Conservation (phyloP, 1,140 invertebrate genomes). For the Cheumatopsyche charites region DNA sequence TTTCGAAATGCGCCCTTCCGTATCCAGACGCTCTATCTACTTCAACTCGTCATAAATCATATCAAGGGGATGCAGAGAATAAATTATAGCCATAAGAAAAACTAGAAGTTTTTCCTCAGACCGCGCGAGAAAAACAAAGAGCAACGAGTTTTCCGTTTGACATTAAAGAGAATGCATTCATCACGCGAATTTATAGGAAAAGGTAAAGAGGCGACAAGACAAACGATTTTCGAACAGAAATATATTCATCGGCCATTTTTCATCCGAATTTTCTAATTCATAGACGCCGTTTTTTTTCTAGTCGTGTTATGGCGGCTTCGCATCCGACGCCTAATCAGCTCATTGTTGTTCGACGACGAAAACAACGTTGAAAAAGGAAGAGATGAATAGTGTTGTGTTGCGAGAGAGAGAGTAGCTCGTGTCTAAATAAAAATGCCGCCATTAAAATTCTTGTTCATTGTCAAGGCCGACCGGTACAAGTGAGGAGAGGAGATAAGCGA, state of each 20-base stretch:
- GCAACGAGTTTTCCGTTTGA: slow-evolving; percentile 16
- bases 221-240: neutral
- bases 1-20: neutral
- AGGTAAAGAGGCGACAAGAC: slow-evolving; percentile 12
- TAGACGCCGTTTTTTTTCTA: neutral
- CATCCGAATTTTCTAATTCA: neutral
- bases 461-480: slow-evolving; percentile 47
- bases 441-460: slow-evolving; percentile 47
- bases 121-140: slow-evolving; percentile 27
- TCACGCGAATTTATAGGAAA: slow-evolving; percentile 36
- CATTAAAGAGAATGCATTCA: slow-evolving; percentile 38
- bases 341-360: too few relatives aligned
- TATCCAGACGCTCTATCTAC: slow-evolving; percentile 11
- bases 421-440: slow-evolving; percentile 35
- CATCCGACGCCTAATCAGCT: neutral
- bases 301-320: neutral
- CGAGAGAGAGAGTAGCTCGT: slow-evolving; percentile 3
- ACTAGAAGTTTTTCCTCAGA: slow-evolving; percentile 23
- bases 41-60: slow-evolving; percentile 32
- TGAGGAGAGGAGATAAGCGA: slow-evolving; percentile 44
- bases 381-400: neutral
- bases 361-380: too few relatives aligned
- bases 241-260: neutral
- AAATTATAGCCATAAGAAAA: slow-evolving; percentile 25
- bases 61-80: slow-evolving; percentile 3